These are phyloP conservation scores for Meteorus cinctellus DNA, from an alignment of 2,888 invertebrate genomes.

Conservation along the genomic window DNA sequence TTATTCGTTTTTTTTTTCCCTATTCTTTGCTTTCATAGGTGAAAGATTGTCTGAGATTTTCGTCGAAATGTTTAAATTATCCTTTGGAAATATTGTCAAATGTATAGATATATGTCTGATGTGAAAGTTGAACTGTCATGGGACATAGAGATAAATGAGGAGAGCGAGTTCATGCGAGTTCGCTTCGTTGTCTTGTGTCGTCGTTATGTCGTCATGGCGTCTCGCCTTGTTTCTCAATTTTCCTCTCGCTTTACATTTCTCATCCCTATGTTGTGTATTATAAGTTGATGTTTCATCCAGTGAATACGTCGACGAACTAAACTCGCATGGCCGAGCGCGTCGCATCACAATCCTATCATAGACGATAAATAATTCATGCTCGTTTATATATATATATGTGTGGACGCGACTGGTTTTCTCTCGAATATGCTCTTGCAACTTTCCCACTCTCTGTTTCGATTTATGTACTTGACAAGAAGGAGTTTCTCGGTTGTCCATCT, in stretches of 20 bases:
- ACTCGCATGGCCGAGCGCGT: constrained; percentile 52
- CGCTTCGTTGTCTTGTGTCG: constrained; percentile 34
- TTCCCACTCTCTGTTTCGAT: no score
- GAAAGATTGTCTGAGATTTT: constrained; percentile 12
- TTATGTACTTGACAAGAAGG: constrained; percentile 18
- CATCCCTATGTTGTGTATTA: not conserved
- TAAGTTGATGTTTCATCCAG: constrained; percentile 61
- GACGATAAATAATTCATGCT: constrained; percentile 68
- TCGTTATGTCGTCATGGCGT: constrained; percentile 1
- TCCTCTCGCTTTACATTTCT: not conserved
- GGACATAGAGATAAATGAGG: constrained; percentile 27
- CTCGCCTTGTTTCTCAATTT: not conserved
- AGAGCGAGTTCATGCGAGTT: not conserved
- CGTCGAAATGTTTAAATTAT: constrained; percentile 14
- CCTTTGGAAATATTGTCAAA: constrained; percentile 10
- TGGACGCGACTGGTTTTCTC: constrained; percentile 39
- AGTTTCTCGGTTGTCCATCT: not conserved
- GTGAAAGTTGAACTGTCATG: not conserved
- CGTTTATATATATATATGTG: constrained; percentile 47
- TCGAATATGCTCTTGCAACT: constrained; percentile 29
- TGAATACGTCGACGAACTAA: constrained; percentile 55
- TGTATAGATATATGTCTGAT: not conserved
- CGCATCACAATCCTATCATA: constrained; percentile 67
- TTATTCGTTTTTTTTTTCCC: not conserved
- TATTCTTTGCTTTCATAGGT: not conserved